phyloP scores from a whole-genome alignment of 2,113 vertebrate species.

The Eonycteris spelaea region DNA sequence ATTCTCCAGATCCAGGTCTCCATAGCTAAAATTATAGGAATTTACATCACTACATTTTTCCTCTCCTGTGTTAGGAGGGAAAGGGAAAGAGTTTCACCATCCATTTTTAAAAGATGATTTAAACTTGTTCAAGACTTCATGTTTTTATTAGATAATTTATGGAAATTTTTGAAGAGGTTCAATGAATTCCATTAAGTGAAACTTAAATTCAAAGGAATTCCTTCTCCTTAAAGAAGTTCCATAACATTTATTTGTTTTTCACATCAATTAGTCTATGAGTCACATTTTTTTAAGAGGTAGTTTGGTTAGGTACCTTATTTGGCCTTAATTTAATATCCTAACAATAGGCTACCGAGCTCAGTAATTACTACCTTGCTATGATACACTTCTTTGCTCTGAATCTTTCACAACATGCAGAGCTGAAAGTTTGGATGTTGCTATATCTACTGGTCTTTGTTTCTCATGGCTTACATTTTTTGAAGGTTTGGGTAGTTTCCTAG shows the following conservation, averaged over 20 bases:
- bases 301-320: conserved; percentile 52
- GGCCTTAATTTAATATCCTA: conserved; percentile 53
- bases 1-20: neutral
- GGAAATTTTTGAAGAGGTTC: conserved; percentile 51
- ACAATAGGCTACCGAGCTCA: conserved; percentile 13
- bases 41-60: conserved; percentile 39
- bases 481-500: neutral
- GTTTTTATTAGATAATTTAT: conserved; percentile 61
- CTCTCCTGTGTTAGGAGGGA: conserved; percentile 27
- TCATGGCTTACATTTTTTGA: neutral
- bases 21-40: conserved; percentile 46
- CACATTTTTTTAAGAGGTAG: conserved; percentile 49
- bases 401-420: neutral
- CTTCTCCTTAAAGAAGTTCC: conserved; percentile 13
- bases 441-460: neutral
- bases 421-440: neutral
- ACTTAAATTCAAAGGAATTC: conserved; percentile 56
- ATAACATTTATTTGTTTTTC: conserved; percentile 59
- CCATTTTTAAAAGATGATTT: conserved; percentile 42
- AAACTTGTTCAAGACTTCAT: conserved; percentile 42
- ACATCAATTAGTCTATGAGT: conserved; percentile 61
- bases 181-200: conserved; percentile 60
- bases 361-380: conserved; percentile 28
- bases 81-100: conserved; percentile 11
- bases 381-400: neutral